Evolutionary conservation across 2,888 invertebrate species (phyloP).

Genomic region (Acutogordius australiensis): DNA sequence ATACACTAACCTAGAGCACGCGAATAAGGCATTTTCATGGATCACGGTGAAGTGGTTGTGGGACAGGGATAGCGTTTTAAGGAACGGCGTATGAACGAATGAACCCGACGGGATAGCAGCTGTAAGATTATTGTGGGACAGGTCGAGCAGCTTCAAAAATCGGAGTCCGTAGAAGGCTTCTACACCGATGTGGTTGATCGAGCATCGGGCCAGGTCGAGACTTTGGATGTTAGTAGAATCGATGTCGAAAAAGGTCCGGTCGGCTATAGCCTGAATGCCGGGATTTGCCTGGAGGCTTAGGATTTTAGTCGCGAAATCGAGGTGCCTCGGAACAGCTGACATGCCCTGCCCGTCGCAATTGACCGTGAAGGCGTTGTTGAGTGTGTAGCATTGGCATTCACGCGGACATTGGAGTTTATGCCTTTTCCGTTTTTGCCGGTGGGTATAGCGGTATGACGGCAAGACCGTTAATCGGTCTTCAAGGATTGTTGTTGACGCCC

Average conservation of each 20-base stretch:
- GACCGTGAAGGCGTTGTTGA: slow-evolving; percentile 1
- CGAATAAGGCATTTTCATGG: neutral
- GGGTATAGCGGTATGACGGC: too few relatives aligned
- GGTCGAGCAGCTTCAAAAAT: neutral
- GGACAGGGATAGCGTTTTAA: neutral
- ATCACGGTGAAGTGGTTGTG: neutral
- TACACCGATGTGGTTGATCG: neutral
- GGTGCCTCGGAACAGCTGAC: neutral
- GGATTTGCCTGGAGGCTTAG: neutral
- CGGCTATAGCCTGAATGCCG: neutral
- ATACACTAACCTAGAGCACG: neutral
- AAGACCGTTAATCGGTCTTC: too few relatives aligned
- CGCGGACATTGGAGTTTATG: neutral
- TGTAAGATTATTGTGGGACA: neutral
- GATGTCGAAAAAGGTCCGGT: neutral
- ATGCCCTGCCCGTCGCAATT: neutral
- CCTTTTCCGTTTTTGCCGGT: neutral
- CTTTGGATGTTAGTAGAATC: neutral
- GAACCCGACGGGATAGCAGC: neutral
- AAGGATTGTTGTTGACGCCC: too few relatives aligned
- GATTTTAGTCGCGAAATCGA: neutral
- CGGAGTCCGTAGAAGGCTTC: slow-evolving; percentile 3
- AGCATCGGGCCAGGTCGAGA: neutral
- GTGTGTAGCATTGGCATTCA: neutral
- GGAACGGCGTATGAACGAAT: slow-evolving; percentile 1